Percentiles rank a stretch among this genome's conserved stretches.
Evolutionary conservation across 2,113 vertebrate species (phyloP).

Genomic region (Hassar affinis): DNA sequence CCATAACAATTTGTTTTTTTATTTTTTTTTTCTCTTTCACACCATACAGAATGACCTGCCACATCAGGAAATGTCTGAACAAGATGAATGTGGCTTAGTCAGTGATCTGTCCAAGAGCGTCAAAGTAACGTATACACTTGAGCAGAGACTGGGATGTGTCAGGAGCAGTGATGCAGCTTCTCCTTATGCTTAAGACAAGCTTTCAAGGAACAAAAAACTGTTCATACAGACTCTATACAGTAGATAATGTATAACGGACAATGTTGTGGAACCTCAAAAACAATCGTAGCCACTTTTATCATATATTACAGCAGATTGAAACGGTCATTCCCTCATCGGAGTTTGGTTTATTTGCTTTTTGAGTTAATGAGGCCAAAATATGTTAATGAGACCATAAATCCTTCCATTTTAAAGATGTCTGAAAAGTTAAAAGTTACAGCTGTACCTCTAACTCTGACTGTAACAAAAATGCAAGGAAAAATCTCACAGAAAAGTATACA

Average conservation of each 20-base stretch:
- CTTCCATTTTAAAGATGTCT: too few relatives aligned
- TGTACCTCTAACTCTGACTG: too few relatives aligned
- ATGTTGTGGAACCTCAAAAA: background rate
- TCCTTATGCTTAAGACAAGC: background rate
- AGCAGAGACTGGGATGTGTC: slow-evolving; percentile 22
- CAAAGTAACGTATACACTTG: slow-evolving; percentile 47
- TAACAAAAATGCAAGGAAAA: too few relatives aligned
- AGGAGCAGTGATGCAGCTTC: background rate
- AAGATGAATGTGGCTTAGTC: slow-evolving; percentile 49
- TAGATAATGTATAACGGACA: background rate
- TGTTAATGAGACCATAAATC: too few relatives aligned
- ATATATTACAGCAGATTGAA: background rate
- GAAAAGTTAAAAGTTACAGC: too few relatives aligned
- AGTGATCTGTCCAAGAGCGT: slow-evolving; percentile 60
- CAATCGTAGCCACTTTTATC: background rate
- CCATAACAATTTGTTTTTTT: slow-evolving; percentile 21
- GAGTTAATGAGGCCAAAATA: too few relatives aligned
- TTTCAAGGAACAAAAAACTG: background rate
- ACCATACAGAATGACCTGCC: slow-evolving; percentile 47
- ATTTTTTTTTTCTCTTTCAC: slow-evolving; percentile 43
- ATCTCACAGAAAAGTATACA: too few relatives aligned
- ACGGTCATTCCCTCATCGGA: background rate
- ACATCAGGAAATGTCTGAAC: slow-evolving; percentile 46
- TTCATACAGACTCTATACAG: background rate
- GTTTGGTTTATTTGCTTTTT: too few relatives aligned